Percentiles rank a stretch among this genome's conserved stretches.
Conservation (phyloP, 2,888 invertebrate genomes). For the Lacanobia oleracea region DNA sequence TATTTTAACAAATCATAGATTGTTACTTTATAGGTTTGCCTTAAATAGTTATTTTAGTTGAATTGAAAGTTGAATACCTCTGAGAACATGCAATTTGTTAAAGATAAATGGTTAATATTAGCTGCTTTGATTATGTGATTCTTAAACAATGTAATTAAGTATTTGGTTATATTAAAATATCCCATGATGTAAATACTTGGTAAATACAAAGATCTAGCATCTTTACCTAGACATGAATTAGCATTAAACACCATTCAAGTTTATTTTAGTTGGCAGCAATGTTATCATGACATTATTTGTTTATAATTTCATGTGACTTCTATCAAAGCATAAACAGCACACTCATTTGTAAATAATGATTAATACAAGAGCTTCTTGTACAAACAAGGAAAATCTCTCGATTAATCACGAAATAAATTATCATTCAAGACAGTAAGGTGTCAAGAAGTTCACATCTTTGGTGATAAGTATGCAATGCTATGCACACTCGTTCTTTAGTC, state of each 20-base stretch:
- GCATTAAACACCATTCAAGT: background rate
- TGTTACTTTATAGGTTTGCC: too few species aligned
- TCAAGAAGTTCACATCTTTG: conserved; percentile 45
- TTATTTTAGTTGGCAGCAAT: background rate
- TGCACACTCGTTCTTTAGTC: background rate
- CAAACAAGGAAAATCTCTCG: background rate
- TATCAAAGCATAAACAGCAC: background rate
- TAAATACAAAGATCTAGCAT: background rate
- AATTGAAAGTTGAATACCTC: background rate
- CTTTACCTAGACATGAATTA: too few species aligned
- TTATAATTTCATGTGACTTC: too few species aligned
- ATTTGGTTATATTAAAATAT: background rate
- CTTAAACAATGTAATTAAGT: background rate
- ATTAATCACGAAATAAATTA: conserved; percentile 23
- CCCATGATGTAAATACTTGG: background rate
- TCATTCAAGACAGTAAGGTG: conserved; percentile 10
- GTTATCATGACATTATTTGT: background rate
- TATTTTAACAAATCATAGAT: too few species aligned
- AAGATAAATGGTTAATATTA: background rate
- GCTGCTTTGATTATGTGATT: background rate
- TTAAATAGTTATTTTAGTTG: too few species aligned
- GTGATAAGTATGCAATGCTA: conserved; percentile 24
- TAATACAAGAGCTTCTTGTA: background rate
- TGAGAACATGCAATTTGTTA: background rate
- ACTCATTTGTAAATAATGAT: conserved; percentile 8